Base-by-base conservation (phyloP, 2,113 vertebrate species). In the Piprites chloris region DNA sequence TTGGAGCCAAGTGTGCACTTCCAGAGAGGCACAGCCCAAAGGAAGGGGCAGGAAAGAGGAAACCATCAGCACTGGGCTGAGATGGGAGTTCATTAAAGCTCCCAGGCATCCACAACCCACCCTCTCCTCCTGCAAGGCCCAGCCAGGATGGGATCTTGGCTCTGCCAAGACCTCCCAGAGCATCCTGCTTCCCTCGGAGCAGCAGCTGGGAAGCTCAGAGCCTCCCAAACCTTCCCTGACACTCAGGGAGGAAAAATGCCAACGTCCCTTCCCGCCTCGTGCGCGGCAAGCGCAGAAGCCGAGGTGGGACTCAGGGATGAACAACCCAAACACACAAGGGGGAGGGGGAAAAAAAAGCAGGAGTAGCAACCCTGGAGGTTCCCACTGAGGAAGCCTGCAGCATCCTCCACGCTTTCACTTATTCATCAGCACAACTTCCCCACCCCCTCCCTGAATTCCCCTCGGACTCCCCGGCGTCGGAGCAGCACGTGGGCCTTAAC, bases 381-480 rank as follows among this genome's bases (percentile, higher is more conserved):
- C 59, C 75, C 33, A 12, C 79, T 9, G n/a, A 88, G 58, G 72
- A 85, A 94, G 39, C 39, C 66, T 82, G 92, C 74, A 93, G 90
- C 69, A 90, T 76, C 55, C 67, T 92, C 33, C 80, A 89, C 50
- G 3, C 65, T 93, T 89, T 77, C 91, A 95, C 63, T 93, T 83
- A 80, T 77, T 90, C 72, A 93, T 73, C 86, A 89, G 59, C 94
- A 96, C 94, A 95, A 86, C 55, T 42, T 92, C 49, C 74, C 78
- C 15, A 0, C 90, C 65, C 53, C 67, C 88, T 83, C 7, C 33
- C 39, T 2, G 2, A 93, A 92, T 61, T 92, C 94, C 86, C 91
- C 27, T 82, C 2, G 0, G 94, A 85, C 20, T 56, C 5, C 39
- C 7, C 2, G 72, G 52, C 61, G 14, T 18, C 32, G 6, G 46